Base-by-base conservation (phyloP, 2,113 vertebrate genomes). In the Bufo gargarizans region DNA sequence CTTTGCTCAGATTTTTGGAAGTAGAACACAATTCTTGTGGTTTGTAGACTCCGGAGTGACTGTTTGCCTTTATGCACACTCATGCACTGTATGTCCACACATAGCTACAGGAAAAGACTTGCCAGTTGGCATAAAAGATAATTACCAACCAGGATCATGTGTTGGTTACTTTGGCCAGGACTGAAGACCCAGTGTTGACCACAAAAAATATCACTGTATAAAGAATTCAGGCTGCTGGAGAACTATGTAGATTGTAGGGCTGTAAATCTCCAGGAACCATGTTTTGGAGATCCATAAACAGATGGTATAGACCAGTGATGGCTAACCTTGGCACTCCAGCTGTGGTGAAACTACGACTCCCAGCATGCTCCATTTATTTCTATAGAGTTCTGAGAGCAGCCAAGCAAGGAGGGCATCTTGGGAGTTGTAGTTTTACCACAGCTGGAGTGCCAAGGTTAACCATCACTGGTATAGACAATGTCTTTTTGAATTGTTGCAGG, bases 1-100 rank as follows among this genome's bases (percentile, higher is more conserved):
- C 76, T 50, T 55, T 67, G 45, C 74, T 86, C 85, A 65, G 74
- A 76, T 86, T 67, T 86, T 49, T 86, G 74, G 85, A 86, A 19
- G 61, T 43, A 6, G 56, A 47, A 50, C 22, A 63, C 55, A 63
- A 78, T 78, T 86, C 85, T 86, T 78, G 85, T 86, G 85, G 85
- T 77, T 86, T 86, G 13, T 33, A 86, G 85, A 86, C 58, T 86
- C 56, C 71, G 17, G 53, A 43, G 50, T 63, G 53, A 59, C 84
- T 85, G 72, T 77, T 78, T 63, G 74, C 56, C 65, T 77, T 49
- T 49, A 14, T 63, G 33, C 85, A 55, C 72, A 65, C 47, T 65
- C 72, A 76, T 76, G 72, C 50, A 76, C 17, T 77, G 12, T 77
- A 65, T 22, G 58, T 86, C 53, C 47, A 78, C 61, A 61, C 47